These are phyloP conservation scores for Brachypodius melanocephalos DNA, from an alignment of 2,113 vertebrate species.

Conservation along the genomic window DNA sequence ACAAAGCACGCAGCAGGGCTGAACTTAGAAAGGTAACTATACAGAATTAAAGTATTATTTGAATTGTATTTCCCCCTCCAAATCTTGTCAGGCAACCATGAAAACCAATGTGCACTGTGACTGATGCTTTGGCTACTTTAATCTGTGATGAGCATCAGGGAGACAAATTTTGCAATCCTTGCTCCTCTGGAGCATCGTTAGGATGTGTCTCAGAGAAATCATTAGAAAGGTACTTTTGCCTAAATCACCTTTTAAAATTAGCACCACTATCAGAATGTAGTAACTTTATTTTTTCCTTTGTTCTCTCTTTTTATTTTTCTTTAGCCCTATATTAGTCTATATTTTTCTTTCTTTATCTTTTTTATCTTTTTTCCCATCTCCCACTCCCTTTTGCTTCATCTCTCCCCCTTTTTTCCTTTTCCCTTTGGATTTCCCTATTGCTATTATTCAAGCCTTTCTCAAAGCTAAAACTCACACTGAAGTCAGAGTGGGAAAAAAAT, in stretches of 20 bases:
- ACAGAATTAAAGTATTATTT: background rate
- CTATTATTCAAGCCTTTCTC: background rate
- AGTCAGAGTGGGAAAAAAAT: background rate
- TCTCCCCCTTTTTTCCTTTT: background rate
- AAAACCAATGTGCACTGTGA: background rate
- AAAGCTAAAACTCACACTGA: background rate
- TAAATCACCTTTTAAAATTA: background rate
- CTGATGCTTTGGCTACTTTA: background rate
- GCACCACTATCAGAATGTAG: accelerated
- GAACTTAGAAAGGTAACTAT: background rate
- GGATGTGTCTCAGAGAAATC: background rate
- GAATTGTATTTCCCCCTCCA: background rate
- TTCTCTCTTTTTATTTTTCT: background rate
- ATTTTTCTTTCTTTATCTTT: accelerated
- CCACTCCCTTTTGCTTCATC: accelerated
- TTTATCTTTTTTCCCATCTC: accelerated
- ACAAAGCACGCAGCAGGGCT: background rate
- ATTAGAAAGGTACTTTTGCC: background rate
- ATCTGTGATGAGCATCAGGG: background rate
- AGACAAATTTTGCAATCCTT: background rate
- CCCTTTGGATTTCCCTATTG: accelerated
- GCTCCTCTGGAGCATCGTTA: background rate
- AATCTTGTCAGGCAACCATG: background rate
- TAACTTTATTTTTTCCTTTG: accelerated
- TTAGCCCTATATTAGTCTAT: background rate